Evolutionary conservation across 2,797 vertebrate species (phyloP).

Genomic region (Smutsia temminckii): DNA sequence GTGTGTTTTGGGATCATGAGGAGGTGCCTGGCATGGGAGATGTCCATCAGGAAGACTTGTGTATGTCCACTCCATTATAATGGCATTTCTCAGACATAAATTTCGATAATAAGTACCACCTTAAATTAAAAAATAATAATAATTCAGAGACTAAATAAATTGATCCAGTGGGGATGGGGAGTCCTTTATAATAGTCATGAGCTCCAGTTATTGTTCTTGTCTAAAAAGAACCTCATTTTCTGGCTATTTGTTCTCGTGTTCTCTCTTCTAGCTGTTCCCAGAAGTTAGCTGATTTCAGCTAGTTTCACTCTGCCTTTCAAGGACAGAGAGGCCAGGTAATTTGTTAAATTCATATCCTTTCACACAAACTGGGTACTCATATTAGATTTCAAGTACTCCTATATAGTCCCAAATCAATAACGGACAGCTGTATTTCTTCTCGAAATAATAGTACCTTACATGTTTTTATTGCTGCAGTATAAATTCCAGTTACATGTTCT

Average conservation of each 20-base stretch:
- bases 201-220: neutral
- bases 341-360: neutral
- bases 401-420: neutral
- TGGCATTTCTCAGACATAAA: neutral
- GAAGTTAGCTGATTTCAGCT: neutral
- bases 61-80: neutral
- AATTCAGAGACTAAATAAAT: neutral
- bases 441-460: neutral
- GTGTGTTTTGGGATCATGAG: neutral
- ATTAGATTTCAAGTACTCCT: neutral
- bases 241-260: neutral
- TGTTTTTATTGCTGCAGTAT: neutral
- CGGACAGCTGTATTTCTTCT: neutral
- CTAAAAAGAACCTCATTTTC: neutral
- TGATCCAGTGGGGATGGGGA: neutral
- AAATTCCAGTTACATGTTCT: neutral
- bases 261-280: neutral
- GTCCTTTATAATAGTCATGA: neutral
- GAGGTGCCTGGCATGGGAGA: neutral
- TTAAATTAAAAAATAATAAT: constrained; percentile 3
- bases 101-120: neutral
- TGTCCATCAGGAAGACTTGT: neutral
- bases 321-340: neutral
- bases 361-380: neutral
- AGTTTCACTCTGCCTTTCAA: neutral